A percentile compares a stretch with the other conserved stretches of the same genome.
These are phyloP conservation scores for Drosophila suzukii DNA, from an alignment of 1,140 invertebrate species.

Conservation along the genomic window DNA sequence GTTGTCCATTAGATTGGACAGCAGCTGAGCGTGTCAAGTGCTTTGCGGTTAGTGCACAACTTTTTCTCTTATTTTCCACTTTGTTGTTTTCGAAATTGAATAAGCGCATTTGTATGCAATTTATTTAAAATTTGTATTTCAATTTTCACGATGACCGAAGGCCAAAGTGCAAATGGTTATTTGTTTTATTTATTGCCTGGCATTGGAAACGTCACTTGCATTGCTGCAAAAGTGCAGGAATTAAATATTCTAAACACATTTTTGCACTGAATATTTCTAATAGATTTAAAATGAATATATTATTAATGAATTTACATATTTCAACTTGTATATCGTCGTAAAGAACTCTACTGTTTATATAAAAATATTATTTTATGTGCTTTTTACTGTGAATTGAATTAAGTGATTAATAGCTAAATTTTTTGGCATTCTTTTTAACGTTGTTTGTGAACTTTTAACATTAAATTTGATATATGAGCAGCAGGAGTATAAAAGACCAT, in stretches of 20 bases:
- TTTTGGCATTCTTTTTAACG: too few relatives aligned
- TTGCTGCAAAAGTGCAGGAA: conserved; percentile 9
- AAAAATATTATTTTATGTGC: too few relatives aligned
- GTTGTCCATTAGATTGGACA: conserved; percentile 66
- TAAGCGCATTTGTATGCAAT: conserved; percentile 76
- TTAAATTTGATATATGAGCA: neutral
- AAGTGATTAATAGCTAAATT: too few relatives aligned
- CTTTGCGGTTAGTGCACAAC: conserved; percentile 67
- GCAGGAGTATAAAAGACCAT: conserved; percentile 4
- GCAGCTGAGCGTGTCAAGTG: conserved; percentile 77
- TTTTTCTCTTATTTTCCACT: conserved; percentile 64
- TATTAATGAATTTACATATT: neutral
- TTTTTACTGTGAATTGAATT: too few relatives aligned
- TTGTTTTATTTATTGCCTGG: conserved; percentile 53
- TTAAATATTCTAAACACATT: conserved; percentile 27
- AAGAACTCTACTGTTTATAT: too few relatives aligned
- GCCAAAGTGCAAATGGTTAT: conserved; percentile 49
- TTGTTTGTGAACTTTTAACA: too few relatives aligned
- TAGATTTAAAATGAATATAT: neutral
- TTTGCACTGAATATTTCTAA: neutral
- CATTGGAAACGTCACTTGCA: conserved; percentile 2
- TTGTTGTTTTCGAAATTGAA: conserved; percentile 62
- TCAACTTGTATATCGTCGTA: too few relatives aligned
- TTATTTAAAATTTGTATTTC: conserved; percentile 72
- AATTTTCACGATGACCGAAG: conserved; percentile 43